Percentiles rank a stretch among this genome's conserved stretches.
Conservation (phyloP, 1,140 invertebrate species). For the Aphaenogaster floridana region DNA sequence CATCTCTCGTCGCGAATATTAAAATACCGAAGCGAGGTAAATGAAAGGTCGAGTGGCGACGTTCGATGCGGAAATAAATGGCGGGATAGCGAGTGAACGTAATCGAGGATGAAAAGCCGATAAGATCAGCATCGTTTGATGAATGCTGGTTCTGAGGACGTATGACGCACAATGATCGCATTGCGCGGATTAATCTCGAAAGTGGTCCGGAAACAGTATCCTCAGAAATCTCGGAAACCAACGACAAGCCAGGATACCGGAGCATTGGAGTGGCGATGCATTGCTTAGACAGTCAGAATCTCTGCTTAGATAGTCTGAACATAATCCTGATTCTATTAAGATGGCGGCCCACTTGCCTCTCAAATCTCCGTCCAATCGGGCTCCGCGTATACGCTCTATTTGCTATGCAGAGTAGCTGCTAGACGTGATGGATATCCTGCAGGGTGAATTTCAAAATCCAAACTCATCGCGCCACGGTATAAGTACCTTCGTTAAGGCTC, state of each 20-base stretch:
- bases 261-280: conserved; percentile 27
- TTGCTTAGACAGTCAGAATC: conserved; percentile 40
- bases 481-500: conserved; percentile 68
- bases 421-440: conserved; percentile 69
- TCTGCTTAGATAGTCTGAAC: conserved; percentile 68
- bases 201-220: not conserved
- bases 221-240: conserved; percentile 31
- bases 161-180: conserved; percentile 20
- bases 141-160: not conserved
- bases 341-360: conserved; percentile 65
- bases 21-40: conserved; percentile 79
- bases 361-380: conserved; percentile 35
- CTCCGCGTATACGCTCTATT: conserved; percentile 66
- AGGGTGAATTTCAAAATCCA: conserved; percentile 62
- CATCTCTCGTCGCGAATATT: conserved; percentile 77
- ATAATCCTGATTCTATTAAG: conserved; percentile 79
- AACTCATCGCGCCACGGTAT: conserved; percentile 1
- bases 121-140: conserved; percentile 12
- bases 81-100: conserved; percentile 13
- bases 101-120: conserved; percentile 20
- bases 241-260: conserved; percentile 9
- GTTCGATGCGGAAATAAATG: conserved; percentile 44
- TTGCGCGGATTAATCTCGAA: conserved; percentile 25
- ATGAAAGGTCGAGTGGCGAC: conserved; percentile 66
- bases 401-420: conserved; percentile 65